Evolutionary conservation across 92 coral and sea anemone genomes (phyloP), one percentile per base, ranked within the genome.

Genomic region (Hydrozoanthus gracilis): DNA sequence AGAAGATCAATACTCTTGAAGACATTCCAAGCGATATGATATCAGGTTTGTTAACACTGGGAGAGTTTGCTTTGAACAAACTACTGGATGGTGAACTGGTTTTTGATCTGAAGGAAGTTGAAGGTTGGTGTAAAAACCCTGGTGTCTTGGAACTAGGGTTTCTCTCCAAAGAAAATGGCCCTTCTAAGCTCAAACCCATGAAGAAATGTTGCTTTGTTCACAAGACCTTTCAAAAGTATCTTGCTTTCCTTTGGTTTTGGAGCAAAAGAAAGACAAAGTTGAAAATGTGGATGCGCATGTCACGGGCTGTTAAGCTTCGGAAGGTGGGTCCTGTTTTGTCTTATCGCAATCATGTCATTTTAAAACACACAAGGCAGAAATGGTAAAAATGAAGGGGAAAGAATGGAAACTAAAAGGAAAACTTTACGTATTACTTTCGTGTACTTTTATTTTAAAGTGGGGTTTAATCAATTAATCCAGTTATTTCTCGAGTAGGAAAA

Each of bases 221-320:
- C 92, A 89, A 93, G 65, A 92, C 92, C 3, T 94, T 90, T 61
- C 98, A 94, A 55, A 93, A 94, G 77, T 92, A 90, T 69, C 83
- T 94, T n/a, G 95, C 98, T 2, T 93, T 93, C 5, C 90, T 94
- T 50, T 94, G 98, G 98, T 64, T 94, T 83, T 90, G 94, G 83
- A 60, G 56, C 72, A 88, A 84, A 79, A 94, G 92, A 88, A 94
- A 56, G 51, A 85, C 1, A 83, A 56, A 15, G 88, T 87, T 39
- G 98, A 94, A 76, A 91, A 92, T 64, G 91, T 88, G 8, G 45
- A 86, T 58, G 92, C 89, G 20, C 87, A 88, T 54, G 84, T 90
- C 74, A 88, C 88, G 94, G 88, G 88, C 47, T 92, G 95, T 73
- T 39, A 92, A 17, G 61, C 85, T 7, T 87, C 90, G 4, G 91